Percentiles rank a stretch among this genome's conserved stretches.
Evolutionary conservation across 1,140 invertebrate species (phyloP).

Genomic region (Oreohelix idahoensis): DNA sequence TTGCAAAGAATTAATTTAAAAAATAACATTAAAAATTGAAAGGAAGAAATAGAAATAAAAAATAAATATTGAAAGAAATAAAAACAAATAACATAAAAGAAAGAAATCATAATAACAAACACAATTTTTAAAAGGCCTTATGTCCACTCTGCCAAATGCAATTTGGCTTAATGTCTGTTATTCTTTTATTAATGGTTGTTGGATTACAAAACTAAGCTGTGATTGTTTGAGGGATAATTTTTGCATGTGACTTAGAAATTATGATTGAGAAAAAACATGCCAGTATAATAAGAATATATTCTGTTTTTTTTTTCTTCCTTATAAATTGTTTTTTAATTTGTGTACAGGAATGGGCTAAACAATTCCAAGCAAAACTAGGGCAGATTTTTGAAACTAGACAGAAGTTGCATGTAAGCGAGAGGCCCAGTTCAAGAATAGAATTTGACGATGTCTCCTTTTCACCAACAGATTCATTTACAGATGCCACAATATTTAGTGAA

Average conservation of each 20-base stretch:
- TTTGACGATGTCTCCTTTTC: neutral
- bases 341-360: neutral
- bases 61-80: no score
- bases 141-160: no score
- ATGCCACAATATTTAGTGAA: neutral
- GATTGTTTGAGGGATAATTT: no score
- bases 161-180: no score
- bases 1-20: no score
- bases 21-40: no score
- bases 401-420: neutral
- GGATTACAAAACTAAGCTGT: no score
- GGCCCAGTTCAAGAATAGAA: neutral
- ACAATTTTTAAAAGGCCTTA: no score
- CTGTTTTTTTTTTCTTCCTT: neutral
- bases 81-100: no score
- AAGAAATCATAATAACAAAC: no score
- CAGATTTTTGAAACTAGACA: neutral
- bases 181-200: no score
- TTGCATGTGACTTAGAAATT: neutral
- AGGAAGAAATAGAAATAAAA: no score
- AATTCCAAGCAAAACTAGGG: neutral
- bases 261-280: neutral
- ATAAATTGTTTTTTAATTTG: neutral
- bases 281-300: neutral
- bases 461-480: neutral